These are phyloP conservation scores for Aphidius colemani DNA, from an alignment of 2,888 invertebrate species.

Conservation along the genomic window DNA sequence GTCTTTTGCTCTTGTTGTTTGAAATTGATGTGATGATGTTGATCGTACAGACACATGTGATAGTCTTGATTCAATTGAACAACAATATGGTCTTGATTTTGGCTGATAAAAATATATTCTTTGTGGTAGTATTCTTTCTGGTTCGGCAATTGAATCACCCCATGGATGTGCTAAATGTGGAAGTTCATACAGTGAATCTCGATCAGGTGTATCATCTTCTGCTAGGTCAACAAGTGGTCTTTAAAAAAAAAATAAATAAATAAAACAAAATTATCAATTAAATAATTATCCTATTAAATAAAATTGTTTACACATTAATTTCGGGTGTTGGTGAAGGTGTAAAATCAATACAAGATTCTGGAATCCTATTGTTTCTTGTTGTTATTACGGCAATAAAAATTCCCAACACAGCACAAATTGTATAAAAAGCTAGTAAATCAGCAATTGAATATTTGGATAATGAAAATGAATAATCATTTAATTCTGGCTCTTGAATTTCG, in stretches of 20 bases:
- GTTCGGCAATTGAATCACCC: conserved; percentile 28
- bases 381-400: conserved; percentile 41
- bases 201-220: conserved; percentile 6
- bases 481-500: conserved; percentile 25
- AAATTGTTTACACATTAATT: conserved; percentile 2
- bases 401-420: conserved; percentile 40
- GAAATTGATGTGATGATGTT: conserved; percentile 34
- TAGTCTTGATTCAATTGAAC: conserved; percentile 5
- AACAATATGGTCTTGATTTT: conserved; percentile 5
- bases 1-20: conserved; percentile 39
- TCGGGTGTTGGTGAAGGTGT: background rate
- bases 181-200: conserved; percentile 11
- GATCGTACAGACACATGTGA: background rate
- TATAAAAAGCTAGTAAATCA: conserved; percentile 41
- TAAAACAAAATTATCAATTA: background rate
- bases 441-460: conserved; percentile 33
- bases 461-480: conserved; percentile 20
- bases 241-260: background rate
- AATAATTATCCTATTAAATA: background rate
- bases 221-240: conserved; percentile 19
- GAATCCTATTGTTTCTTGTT: conserved; percentile 35
- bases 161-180: conserved; percentile 21
- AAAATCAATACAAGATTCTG: conserved; percentile 2
- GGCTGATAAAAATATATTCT: background rate
- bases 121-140: conserved; percentile 8